Conservation (phyloP, 2,113 vertebrate genomes). For the Nibea albiflora region DNA sequence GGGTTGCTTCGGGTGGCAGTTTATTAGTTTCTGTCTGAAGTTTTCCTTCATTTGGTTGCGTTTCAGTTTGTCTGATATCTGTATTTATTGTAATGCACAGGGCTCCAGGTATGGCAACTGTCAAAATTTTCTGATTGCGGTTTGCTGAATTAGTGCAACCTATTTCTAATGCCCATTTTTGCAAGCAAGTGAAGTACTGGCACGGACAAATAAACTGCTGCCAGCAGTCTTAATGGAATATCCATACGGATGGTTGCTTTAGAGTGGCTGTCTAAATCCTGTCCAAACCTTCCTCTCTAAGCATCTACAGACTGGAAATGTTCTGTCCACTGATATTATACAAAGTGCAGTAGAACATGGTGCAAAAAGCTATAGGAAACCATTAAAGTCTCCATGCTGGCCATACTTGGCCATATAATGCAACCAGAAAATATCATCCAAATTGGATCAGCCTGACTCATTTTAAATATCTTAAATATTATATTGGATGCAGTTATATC, state of each 20-base stretch:
- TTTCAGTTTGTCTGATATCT: not conserved
- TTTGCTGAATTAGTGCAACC: not conserved
- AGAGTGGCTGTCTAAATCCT: constrained; percentile 3
- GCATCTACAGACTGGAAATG: not conserved
- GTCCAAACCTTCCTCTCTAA: not conserved
- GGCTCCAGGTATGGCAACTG: not conserved
- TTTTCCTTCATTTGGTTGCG: not conserved
- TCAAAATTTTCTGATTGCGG: not conserved
- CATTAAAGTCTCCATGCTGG: not conserved
- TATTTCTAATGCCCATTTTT: constrained; percentile 3
- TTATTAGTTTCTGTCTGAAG: not conserved
- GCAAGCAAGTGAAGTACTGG: not conserved
- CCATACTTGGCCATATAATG: not conserved
- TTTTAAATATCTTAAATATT: not conserved
- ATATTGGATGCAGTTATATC: not conserved
- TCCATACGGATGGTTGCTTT: constrained; percentile 2
- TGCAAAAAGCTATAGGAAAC: not conserved
- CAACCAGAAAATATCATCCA: not conserved
- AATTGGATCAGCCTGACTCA: constrained; percentile 19
- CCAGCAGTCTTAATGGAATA: constrained; percentile 16
- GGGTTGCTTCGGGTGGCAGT: not conserved
- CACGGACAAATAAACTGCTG: constrained; percentile 1
- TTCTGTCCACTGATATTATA: not conserved
- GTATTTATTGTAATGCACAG: not conserved
- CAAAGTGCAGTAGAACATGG: not conserved